Percentiles rank a stretch among this genome's conserved stretches.
Conservation (phyloP, 2,113 vertebrate species). For the Tetraodon nigroviridis region DNA sequence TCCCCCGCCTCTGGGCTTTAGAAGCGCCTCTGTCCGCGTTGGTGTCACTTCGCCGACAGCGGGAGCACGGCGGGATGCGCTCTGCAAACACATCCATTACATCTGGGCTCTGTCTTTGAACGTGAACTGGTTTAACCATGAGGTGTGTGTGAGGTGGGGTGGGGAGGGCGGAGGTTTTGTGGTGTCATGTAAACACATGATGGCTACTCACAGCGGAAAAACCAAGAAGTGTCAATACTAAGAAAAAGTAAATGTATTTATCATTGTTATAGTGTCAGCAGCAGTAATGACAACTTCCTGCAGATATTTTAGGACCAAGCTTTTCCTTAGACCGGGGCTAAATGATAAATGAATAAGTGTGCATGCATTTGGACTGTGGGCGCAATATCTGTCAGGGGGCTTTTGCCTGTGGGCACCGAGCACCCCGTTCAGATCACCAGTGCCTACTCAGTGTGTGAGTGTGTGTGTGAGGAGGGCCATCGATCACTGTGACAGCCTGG, state of each 20-base stretch:
- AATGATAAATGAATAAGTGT: constrained; percentile 16
- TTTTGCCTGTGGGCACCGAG: constrained; percentile 42
- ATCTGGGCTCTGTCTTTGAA: constrained; percentile 15
- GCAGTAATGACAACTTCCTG: no score
- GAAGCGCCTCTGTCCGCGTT: constrained; percentile 20
- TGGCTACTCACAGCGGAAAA: constrained; percentile 9
- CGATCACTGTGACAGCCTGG: constrained; percentile 64
- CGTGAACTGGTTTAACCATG: constrained; percentile 6
- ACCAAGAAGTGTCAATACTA: not conserved
- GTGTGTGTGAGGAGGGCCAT: constrained; percentile 47
- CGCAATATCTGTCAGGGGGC: constrained; percentile 20
- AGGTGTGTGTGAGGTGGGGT: constrained; percentile 2
- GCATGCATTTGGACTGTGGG: constrained; percentile 35
- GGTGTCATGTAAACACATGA: constrained; percentile 21
- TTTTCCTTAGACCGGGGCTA: constrained; percentile 4
- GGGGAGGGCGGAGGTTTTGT: not conserved
- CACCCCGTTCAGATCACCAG: constrained; percentile 24
- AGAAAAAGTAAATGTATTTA: constrained; percentile 11
- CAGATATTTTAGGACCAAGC: not conserved
- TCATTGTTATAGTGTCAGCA: no score
- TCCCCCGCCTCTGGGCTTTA: constrained; percentile 12
- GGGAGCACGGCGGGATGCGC: constrained; percentile 6
- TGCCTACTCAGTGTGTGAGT: constrained; percentile 1
- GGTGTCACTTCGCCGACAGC: constrained; percentile 10
- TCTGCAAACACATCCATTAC: constrained; percentile 38